phyloP scores from a whole-genome alignment of 2,113 vertebrate genomes.

The Corapipo altera region DNA sequence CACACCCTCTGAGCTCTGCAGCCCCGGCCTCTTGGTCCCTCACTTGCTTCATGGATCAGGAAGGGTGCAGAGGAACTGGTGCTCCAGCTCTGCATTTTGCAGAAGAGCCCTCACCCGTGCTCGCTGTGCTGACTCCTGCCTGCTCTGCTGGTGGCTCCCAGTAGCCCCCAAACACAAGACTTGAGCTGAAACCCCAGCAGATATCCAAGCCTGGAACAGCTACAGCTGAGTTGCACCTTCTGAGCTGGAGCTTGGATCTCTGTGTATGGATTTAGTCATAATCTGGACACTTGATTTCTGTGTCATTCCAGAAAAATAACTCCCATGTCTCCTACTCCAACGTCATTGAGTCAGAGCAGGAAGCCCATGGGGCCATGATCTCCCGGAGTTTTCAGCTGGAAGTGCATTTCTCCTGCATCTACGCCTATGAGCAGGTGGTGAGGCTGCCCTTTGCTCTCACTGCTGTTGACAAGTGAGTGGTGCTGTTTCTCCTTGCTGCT shows the following conservation, averaged over 20 bases:
- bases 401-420: conserved; percentile 63
- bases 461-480: conserved; percentile 58
- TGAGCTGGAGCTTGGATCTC: not conserved
- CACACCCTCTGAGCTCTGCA: not conserved
- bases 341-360: not conserved
- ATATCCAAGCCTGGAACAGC: not conserved
- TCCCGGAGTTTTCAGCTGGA: conserved; percentile 30
- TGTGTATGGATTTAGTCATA: not conserved
- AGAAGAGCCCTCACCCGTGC: not conserved
- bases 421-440: conserved; percentile 54
- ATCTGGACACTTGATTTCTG: not conserved
- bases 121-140: not conserved
- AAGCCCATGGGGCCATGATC: not conserved
- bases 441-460: conserved; percentile 34
- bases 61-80: not conserved
- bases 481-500: not conserved
- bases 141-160: not conserved
- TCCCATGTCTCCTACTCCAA: conserved; percentile 56
- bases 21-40: not conserved
- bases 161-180: not conserved
- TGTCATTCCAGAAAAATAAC: conserved; percentile 52
- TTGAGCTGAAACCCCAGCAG: not conserved
- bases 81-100: not conserved
- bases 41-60: not conserved
- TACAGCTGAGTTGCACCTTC: not conserved